Evolutionary conservation across 2,797 vertebrate species (phyloP), one percentile per base, ranked within the genome.

Genomic region (Sebastiscus albofasciatus): DNA sequence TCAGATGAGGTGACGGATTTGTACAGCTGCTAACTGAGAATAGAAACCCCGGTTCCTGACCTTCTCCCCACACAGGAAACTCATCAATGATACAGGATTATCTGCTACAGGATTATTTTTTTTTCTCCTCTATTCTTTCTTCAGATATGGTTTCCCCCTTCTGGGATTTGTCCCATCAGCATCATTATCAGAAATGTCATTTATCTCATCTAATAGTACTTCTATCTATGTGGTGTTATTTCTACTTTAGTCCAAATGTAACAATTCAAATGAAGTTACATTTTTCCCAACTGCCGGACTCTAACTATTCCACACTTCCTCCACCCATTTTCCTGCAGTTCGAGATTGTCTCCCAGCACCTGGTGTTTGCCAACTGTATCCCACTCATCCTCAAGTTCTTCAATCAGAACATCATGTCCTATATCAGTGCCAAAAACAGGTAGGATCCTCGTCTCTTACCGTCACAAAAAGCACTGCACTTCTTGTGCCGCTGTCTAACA

Each of bases 381-480:
- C 98, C 98, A 0, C 95, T 99, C 93, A 99, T 99, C 90, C 96
- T 99, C 89, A 99, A 99, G 94, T 99, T 99, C 96, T 99, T 99
- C 96, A 99, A 99, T 95, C 98, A 99, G 94, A 99, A 99, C 93
- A 98, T 99, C 94, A 96, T 99, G 96, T 99, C 98, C 71, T 99
- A 99, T 76, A 99, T 99, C 94, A 97, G 97, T 83, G 97, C 98
- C 94, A 99, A 98, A 91, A 99, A 99, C 96, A 98, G 98, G 98
- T 99, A 95, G 33, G 72, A 36, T 42, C 52, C 2, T 8, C 60
- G 36, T 75, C 27, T 39, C 34, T 59, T n/a, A 2, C 14, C 31
- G 29, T 69, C 33, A 55, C 24, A 52, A 18, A 31, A 72, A 58
- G 2, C 67, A n/a, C 46, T 3, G 2, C 26, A 31, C 31, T 2